Evolutionary conservation across 2,113 vertebrate genomes (phyloP).

Genomic region (Sinocyclocheilus grahami): DNA sequence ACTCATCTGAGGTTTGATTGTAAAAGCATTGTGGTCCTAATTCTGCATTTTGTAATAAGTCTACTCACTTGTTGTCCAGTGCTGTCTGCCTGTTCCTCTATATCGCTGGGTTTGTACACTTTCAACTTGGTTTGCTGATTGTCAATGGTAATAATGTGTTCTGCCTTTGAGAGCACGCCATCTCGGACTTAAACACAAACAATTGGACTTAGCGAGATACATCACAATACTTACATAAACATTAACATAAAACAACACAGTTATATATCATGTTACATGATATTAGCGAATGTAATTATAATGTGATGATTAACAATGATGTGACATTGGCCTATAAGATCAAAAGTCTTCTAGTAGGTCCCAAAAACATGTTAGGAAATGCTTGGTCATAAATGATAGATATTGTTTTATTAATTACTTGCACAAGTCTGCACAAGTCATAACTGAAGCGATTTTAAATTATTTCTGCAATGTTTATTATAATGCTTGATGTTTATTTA

Average conservation of each 20-base stretch:
- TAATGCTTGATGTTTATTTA: no score
- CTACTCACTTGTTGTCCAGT: not conserved
- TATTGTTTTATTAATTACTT: no score
- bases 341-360: no score
- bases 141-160: slow-evolving; percentile 73
- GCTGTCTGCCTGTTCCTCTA: not conserved
- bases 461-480: no score
- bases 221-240: no score
- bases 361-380: no score
- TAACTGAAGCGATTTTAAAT: no score
- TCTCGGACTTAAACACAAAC: slow-evolving; percentile 73
- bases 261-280: not conserved
- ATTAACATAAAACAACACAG: not conserved
- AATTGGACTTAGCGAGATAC: not conserved
- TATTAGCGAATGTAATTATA: not conserved
- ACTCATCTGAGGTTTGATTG: not conserved
- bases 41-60: not conserved
- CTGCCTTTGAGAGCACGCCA: slow-evolving; percentile 74
- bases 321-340: no score
- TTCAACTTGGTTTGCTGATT: slow-evolving; percentile 66
- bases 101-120: slow-evolving; percentile 20
- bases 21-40: not conserved
- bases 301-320: no score
- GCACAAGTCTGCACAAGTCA: no score
- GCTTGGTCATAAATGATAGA: no score